Base-by-base conservation (phyloP, 1,140 invertebrate species). In the Aphelenchoides avenae region DNA sequence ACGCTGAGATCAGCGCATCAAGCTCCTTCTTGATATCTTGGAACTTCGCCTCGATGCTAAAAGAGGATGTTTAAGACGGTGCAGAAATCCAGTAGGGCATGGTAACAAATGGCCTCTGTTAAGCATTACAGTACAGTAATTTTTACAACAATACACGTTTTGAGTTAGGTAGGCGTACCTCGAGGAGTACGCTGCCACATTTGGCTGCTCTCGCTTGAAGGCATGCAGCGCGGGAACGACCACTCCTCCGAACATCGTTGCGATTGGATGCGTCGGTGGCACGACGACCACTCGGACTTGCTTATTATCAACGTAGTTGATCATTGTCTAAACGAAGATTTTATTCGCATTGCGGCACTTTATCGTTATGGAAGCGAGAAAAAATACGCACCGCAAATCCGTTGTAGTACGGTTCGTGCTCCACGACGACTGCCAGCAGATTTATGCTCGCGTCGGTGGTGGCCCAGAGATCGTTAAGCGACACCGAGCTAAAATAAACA, bases 291-390 rank as follows among this genome's bases (percentile, higher is more conserved):
- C 5, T n/a, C 40, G 20, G 6, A 69, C 33, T 9, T 42, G 60
- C 13, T 27, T 33, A 30, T 66, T 64, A 1, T 49, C 49, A 13
- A 46, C 44, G 51, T 63, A 66, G 31, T 70, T 70, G 26, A 70
- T 61, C 18, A 66, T 48, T 15, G 64, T 40, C 47, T 70, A 41
- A 30, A 64, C 13, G 26, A 11, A 5, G 9, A n/a, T 1, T 20
- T 3, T 26, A 1, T 13, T 53, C n/a, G 22, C n/a, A 13, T 36
- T 36, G 13, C 13, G 13, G 13, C 13, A 36, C 34, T 36, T 13
- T 36, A 36, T 36, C 18, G 13, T 36, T 18, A 13, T 36, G 13
- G 18, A 36, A 36, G 34, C 13, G 34, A 36, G 18, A 13, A 13
- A 13, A 36, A 36, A 36, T 13, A 36, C 34, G 13, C 34, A 36